Conservation (phyloP, 1,140 invertebrate species). For the Papilio helenus region DNA sequence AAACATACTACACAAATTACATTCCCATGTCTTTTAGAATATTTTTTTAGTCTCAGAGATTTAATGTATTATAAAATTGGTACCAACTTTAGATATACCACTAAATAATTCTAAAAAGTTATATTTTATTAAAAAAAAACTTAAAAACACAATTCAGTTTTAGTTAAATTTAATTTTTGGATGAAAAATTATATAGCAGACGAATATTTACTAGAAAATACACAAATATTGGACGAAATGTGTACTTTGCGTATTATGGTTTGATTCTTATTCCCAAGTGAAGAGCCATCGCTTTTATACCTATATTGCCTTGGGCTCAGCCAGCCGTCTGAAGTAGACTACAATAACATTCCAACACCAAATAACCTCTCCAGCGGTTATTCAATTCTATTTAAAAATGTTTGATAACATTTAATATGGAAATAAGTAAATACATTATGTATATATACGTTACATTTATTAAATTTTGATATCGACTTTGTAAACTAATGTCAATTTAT, state of each 20-base stretch:
- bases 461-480: too few species aligned
- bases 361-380: not conserved
- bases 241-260: not conserved
- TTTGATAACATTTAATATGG: not conserved
- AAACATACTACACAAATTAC: too few species aligned
- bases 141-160: not conserved
- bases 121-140: not conserved
- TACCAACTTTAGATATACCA: too few species aligned
- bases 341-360: conserved; percentile 19
- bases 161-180: not conserved
- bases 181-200: not conserved
- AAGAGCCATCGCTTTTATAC: conserved; percentile 17
- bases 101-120: not conserved
- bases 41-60: too few species aligned
- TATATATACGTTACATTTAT: too few species aligned
- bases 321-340: conserved; percentile 14
- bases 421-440: not conserved
- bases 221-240: not conserved
- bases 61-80: too few species aligned
- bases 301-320: conserved; percentile 22
- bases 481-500: too few species aligned
- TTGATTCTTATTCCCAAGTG: conserved; percentile 21
- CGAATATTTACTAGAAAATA: not conserved
- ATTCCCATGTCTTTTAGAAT: too few species aligned
- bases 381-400: not conserved